Conservation (phyloP, 2,888 invertebrate species). For the Ochropleura leucogaster region DNA sequence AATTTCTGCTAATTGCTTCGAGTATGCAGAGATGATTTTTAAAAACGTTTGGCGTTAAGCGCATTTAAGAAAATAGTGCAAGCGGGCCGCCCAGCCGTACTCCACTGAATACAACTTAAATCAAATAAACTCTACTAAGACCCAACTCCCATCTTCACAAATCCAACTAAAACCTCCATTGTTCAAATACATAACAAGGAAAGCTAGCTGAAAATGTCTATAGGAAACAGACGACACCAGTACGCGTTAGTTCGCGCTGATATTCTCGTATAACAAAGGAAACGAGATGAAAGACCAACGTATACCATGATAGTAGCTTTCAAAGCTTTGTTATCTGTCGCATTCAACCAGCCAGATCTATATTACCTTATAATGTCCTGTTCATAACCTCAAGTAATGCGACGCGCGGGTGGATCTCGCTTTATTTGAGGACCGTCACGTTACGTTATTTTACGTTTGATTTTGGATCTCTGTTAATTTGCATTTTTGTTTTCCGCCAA, state of each 20-base stretch:
- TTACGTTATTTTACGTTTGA: not conserved
- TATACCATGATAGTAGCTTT: slow-evolving; percentile 9
- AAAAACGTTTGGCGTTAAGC: not conserved
- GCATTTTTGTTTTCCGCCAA: too few relatives aligned
- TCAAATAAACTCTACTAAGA: not conserved
- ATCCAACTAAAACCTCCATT: slow-evolving; percentile 38
- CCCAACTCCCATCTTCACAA: not conserved
- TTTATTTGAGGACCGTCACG: not conserved
- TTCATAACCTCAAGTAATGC: not conserved
- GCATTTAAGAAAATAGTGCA: not conserved
- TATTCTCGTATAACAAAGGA: slow-evolving; percentile 56
- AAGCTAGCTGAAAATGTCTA: slow-evolving; percentile 34
- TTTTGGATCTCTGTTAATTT: too few relatives aligned
- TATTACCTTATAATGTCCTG: slow-evolving; percentile 38
- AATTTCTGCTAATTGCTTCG: not conserved
- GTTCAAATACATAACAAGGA: slow-evolving; percentile 26
- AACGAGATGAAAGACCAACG: slow-evolving; percentile 57
- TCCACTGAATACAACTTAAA: not conserved
- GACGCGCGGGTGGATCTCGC: not conserved
- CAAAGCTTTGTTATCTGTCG: slow-evolving; percentile 62
- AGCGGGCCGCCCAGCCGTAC: not conserved
- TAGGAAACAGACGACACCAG: slow-evolving; percentile 32
- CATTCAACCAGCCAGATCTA: slow-evolving; percentile 49
- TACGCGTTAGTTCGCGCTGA: slow-evolving; percentile 46
- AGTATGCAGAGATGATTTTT: not conserved